These are phyloP conservation scores for Rhea pennata DNA, from an alignment of 2,113 vertebrate genomes.

Conservation along the genomic window DNA sequence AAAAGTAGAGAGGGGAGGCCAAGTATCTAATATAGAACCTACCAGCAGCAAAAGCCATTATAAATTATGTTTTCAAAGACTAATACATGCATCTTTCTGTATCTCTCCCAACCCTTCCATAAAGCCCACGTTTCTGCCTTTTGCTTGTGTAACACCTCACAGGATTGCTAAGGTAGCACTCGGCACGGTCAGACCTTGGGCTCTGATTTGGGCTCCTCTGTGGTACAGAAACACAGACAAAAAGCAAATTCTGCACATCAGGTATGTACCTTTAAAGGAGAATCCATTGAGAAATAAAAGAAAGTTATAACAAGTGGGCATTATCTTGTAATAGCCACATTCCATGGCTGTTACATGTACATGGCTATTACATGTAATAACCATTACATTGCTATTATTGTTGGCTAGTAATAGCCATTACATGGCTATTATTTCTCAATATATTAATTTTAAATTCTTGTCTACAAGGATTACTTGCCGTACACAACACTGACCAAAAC, in stretches of 20 bases:
- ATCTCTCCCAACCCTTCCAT: background rate
- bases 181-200: fast-evolving
- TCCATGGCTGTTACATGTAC: background rate
- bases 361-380: background rate
- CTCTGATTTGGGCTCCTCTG: background rate
- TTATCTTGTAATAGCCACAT: background rate
- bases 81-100: background rate
- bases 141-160: background rate
- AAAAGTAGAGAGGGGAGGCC: background rate
- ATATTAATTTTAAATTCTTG: background rate
- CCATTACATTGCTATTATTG: background rate
- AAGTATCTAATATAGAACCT: background rate
- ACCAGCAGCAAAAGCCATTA: background rate
- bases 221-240: background rate
- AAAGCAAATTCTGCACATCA: background rate
- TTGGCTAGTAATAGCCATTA: no score
- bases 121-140: background rate
- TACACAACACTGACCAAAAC: background rate
- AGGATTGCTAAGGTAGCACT: background rate
- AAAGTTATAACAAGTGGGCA: background rate
- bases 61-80: background rate
- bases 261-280: background rate
- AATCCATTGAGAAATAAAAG: constrained; percentile 6
- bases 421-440: background rate
- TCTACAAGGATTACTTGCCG: background rate